Percentiles rank a stretch among this genome's conserved stretches.
Evolutionary conservation across 1,140 invertebrate species (phyloP).

Genomic region (Drosophila cardini): DNA sequence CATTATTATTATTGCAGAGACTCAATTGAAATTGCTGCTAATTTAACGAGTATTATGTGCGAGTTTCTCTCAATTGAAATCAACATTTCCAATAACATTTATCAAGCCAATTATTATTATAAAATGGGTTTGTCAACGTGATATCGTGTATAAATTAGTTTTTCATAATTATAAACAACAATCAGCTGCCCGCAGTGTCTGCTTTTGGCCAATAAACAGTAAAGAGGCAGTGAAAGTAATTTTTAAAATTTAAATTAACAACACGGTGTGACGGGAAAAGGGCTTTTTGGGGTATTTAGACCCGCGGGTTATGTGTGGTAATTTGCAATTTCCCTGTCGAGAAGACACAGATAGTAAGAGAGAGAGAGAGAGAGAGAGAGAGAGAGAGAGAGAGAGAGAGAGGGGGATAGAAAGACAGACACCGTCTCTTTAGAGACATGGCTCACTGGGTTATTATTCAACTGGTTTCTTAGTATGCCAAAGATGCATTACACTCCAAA

Average conservation of each 20-base stretch:
- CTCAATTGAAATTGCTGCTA: conserved; percentile 63
- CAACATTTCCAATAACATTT: conserved; percentile 5
- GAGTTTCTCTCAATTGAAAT: background rate
- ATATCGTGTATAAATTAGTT: conserved; percentile 34
- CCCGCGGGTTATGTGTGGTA: conserved; percentile 71
- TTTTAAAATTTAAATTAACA: conserved; percentile 66
- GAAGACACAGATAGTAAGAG: background rate
- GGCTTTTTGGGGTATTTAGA: conserved; percentile 43
- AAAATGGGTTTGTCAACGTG: conserved; percentile 27
- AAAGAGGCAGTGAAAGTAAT: conserved; percentile 74
- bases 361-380: background rate
- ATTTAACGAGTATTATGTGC: conserved; percentile 41
- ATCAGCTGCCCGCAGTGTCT: conserved; percentile 44
- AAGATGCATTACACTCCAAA: conserved; percentile 40
- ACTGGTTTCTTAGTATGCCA: conserved; percentile 74
- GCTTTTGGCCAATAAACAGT: conserved; percentile 47
- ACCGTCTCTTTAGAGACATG: conserved; percentile 33
- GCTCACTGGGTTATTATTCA: conserved; percentile 70
- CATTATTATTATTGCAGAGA: conserved; percentile 53
- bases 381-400: background rate
- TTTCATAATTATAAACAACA: conserved; percentile 69
- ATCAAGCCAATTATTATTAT: conserved; percentile 28
- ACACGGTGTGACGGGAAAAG: conserved; percentile 23
- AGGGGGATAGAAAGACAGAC: too few species aligned
- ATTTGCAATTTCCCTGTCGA: conserved; percentile 74